Percentiles rank a stretch among this genome's conserved stretches.
These are phyloP conservation scores for Adela reaumurella DNA, from an alignment of 2,888 invertebrate species.

Conservation along the genomic window DNA sequence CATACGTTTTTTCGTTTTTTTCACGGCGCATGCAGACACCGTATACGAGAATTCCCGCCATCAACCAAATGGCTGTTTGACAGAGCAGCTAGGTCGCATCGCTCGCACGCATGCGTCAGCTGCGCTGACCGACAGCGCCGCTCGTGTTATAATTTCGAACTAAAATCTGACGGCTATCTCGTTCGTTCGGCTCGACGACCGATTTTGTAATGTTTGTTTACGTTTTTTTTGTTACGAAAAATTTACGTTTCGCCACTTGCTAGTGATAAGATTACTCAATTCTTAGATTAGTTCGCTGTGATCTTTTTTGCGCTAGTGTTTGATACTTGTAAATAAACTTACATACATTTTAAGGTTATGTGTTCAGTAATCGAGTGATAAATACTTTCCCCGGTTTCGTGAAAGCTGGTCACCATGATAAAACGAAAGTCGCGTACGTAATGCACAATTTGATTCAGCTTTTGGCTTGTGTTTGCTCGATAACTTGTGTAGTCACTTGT, in stretches of 20 bases:
- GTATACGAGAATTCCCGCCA: too few species aligned
- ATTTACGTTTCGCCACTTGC: neutral
- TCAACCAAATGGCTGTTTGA: too few species aligned
- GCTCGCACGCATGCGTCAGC: neutral
- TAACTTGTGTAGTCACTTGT: too few species aligned
- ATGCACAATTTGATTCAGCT: neutral
- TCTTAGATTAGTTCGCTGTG: too few species aligned
- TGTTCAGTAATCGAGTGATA: neutral
- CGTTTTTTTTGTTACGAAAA: neutral
- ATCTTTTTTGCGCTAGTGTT: neutral
- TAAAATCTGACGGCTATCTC: neutral
- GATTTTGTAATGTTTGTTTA: neutral
- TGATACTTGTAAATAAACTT: neutral
- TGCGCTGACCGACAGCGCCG: neutral
- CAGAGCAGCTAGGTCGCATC: too few species aligned
- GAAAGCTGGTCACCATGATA: neutral
- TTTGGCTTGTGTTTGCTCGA: neutral
- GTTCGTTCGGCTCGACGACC: neutral
- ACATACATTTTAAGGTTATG: neutral
- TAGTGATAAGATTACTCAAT: too few species aligned
- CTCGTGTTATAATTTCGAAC: neutral
- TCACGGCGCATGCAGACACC: too few species aligned
- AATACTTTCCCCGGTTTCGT: too few species aligned
- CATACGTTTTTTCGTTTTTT: too few species aligned
- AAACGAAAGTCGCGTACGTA: neutral